Evolutionary conservation across 2,888 invertebrate species (phyloP).

Genomic region (Selenia dentaria): DNA sequence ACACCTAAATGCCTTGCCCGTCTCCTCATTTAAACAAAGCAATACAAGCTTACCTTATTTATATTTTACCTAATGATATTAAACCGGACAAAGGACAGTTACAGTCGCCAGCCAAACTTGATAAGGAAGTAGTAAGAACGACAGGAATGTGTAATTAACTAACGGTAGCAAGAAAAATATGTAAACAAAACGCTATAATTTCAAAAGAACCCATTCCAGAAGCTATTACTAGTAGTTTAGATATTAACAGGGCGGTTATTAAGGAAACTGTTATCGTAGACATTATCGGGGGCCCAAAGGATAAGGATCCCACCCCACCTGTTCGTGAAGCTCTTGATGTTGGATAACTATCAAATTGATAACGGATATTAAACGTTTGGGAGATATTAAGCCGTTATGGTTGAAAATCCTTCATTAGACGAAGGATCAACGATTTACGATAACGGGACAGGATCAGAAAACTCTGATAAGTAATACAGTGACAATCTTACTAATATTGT

Average conservation of each 20-base stretch:
- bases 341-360: conserved; percentile 40
- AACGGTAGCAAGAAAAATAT: conserved; percentile 19
- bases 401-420: conserved; percentile 21
- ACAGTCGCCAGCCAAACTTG: conserved; percentile 10
- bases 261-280: conserved; percentile 46
- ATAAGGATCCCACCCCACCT: conserved; percentile 38
- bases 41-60: too few relatives aligned
- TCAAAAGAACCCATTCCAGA: conserved; percentile 37
- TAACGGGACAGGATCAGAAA: conserved; percentile 24
- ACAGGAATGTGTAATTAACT: conserved; percentile 24
- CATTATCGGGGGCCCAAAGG: conserved; percentile 41
- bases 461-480: conserved; percentile 1
- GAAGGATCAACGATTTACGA: conserved; percentile 22
- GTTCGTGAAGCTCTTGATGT: conserved; percentile 32
- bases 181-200: conserved; percentile 35
- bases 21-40: too few relatives aligned
- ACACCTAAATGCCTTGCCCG: too few relatives aligned
- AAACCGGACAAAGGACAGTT: conserved; percentile 15
- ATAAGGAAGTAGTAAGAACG: conserved; percentile 6
- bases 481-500: neutral
- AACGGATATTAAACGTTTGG: conserved; percentile 28
- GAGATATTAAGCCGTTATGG: conserved; percentile 15
- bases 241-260: conserved; percentile 45
- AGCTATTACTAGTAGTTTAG: conserved; percentile 42
- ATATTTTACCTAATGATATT: neutral